Evolutionary conservation across 1,140 invertebrate species (phyloP).

Genomic region (Saccostrea echinata): DNA sequence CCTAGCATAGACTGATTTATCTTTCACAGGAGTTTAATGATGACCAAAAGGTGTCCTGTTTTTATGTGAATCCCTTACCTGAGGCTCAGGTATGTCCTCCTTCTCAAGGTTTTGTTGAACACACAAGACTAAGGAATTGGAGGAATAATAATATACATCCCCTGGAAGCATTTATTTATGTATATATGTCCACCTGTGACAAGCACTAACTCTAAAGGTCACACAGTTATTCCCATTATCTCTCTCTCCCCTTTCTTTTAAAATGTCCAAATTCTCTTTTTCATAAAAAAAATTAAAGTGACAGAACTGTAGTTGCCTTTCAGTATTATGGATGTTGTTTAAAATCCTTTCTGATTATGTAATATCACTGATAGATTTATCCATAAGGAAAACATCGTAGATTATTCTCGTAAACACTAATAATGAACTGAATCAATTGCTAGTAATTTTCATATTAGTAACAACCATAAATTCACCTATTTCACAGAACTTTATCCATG

Average conservation of each 20-base stretch:
- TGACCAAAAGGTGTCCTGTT: neutral
- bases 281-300: neutral
- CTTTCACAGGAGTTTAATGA: too few relatives aligned
- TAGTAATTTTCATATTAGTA: neutral
- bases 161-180: constrained; percentile 73
- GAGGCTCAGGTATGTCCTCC: neutral
- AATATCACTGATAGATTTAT: constrained; percentile 8
- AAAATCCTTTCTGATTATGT: neutral
- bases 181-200: constrained; percentile 7
- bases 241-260: neutral
- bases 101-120: constrained; percentile 64
- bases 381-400: neutral
- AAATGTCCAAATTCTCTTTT: neutral
- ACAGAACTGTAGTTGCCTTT: neutral
- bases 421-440: neutral
- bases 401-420: neutral
- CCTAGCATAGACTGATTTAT: too few relatives aligned
- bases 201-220: neutral
- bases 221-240: neutral
- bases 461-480: neutral
- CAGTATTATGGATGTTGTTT: neutral
- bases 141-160: constrained; percentile 76
- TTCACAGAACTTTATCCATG: constrained; percentile 1
- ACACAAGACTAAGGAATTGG: constrained; percentile 76
- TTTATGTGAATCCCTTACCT: neutral